These are phyloP conservation scores for Drosophila quinaria DNA, from an alignment of 2,888 invertebrate genomes.

Conservation along the genomic window DNA sequence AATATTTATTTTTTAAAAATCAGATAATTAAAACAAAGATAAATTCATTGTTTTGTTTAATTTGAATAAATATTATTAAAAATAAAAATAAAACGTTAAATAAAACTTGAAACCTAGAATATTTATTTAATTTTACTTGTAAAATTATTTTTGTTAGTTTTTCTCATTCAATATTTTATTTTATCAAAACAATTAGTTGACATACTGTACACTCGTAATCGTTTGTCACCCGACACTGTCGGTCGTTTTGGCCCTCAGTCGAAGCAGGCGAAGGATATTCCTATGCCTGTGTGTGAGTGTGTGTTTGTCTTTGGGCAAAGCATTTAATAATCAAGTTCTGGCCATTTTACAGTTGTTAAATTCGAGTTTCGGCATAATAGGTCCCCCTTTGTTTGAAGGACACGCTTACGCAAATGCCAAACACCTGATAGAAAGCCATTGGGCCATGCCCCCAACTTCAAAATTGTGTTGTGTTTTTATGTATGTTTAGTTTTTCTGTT, in stretches of 20 bases:
- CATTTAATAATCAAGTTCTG: conserved; percentile 48
- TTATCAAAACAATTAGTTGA: background rate
- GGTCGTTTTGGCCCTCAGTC: conserved; percentile 28
- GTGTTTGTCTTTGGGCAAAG: conserved; percentile 38
- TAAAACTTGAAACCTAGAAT: too few relatives aligned
- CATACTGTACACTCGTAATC: conserved; percentile 25
- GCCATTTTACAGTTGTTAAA: conserved; percentile 31
- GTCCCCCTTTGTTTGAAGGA: conserved; percentile 26
- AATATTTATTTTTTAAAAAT: background rate
- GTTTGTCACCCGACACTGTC: conserved; percentile 51
- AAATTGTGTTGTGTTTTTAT: conserved; percentile 33
- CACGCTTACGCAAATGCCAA: conserved; percentile 50
- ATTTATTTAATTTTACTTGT: too few relatives aligned
- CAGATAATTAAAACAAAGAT: too few relatives aligned
- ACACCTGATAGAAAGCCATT: conserved; percentile 46
- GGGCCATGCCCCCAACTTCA: conserved; percentile 9
- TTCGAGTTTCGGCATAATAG: conserved; percentile 21
- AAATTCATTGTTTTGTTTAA: too few relatives aligned
- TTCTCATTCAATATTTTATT: background rate
- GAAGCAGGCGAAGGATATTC: conserved; percentile 12
- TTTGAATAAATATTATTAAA: too few relatives aligned
- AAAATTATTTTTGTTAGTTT: too few relatives aligned
- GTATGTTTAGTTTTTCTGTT: conserved; percentile 58
- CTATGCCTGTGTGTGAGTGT: conserved; percentile 18
- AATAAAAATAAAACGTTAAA: too few relatives aligned